Percentiles rank a stretch among this genome's conserved stretches.
Conservation (phyloP, 2,797 vertebrate genomes). For the Schizopygopsis malacanthus region DNA sequence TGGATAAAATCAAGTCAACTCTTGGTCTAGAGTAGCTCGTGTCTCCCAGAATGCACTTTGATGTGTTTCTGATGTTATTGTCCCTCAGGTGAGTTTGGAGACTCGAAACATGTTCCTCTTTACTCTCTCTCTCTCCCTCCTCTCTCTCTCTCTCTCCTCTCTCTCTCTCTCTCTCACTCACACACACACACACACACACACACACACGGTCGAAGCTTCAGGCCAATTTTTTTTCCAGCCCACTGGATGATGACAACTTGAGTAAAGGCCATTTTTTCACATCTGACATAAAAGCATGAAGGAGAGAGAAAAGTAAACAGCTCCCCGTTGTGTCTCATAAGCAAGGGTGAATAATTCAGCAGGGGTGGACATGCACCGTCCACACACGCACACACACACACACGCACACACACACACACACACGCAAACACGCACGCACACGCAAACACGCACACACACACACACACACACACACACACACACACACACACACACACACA, state of each 20-base stretch:
- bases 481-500: too few species aligned
- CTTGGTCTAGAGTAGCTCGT: constrained; percentile 2
- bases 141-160: too few species aligned
- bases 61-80: constrained; percentile 22
- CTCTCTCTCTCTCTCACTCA: too few species aligned
- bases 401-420: too few species aligned
- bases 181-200: not conserved
- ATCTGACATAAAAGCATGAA: constrained; percentile 17
- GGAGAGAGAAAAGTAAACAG: constrained; percentile 37
- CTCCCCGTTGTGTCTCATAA: constrained; percentile 55
- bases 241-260: constrained; percentile 33
- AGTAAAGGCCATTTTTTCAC: constrained; percentile 27
- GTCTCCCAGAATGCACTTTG: constrained; percentile 35
- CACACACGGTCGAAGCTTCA: not conserved
- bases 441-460: too few species aligned
- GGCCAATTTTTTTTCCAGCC: constrained; percentile 20
- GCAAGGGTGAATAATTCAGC: constrained; percentile 57
- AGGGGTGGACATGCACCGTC: constrained; percentile 21
- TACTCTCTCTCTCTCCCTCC: not conserved
- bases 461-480: too few species aligned
- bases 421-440: too few species aligned
- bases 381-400: not conserved
- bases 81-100: constrained; percentile 20
- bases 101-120: not conserved
- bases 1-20: not conserved